Evolutionary conservation across 2,113 vertebrate genomes (phyloP), one percentile per base, ranked within the genome.

Genomic region (Eulemur macaco): DNA sequence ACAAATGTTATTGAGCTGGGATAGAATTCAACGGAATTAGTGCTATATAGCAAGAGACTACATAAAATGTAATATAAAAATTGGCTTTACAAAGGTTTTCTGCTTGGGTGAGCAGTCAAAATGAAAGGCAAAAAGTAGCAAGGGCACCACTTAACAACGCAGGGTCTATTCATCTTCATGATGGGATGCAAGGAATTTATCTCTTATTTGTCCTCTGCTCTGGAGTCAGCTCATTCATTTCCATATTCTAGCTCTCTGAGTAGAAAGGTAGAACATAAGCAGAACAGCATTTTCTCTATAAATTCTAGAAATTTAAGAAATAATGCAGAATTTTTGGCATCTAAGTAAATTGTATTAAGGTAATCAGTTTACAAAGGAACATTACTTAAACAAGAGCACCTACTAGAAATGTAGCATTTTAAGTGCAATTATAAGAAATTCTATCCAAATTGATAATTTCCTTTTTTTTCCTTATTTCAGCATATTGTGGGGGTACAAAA

Each of bases 221-320:
- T 92, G 34, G 17, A 37, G 2, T 81, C 31, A 39, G 3, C 13
- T 20, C 17, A 27, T 58, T 95, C n/a, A 25, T 73, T 82, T 73
- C 60, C 6, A 60, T 47, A 12, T 39, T 60, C 50, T 52, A 45
- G 13, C 15, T 78, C 6, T 58, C 52, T 78, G 17, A 80, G 25
- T 29, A 93, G 60, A 82, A 89, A 93, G 21, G 1, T 31, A 69
- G 21, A 56, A n/a, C 42, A n/a, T 14, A 85, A 87, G 15, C 14
- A 18, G n/a, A 80, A n/a, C 5, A 42, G n/a, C 77, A 66, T 64
- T 80, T 82, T 89, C 80, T 95, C 71, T 92, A 82, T 93, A 89
- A 95, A 94, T 93, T 86, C 7, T 64, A 89, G 34, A 90, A 95
- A 34, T 64, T 18, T 94, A 95, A 82, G 60, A 97, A 97, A 89